phyloP scores from a whole-genome alignment of 2,113 vertebrate species.

The Crotalus tigris region DNA sequence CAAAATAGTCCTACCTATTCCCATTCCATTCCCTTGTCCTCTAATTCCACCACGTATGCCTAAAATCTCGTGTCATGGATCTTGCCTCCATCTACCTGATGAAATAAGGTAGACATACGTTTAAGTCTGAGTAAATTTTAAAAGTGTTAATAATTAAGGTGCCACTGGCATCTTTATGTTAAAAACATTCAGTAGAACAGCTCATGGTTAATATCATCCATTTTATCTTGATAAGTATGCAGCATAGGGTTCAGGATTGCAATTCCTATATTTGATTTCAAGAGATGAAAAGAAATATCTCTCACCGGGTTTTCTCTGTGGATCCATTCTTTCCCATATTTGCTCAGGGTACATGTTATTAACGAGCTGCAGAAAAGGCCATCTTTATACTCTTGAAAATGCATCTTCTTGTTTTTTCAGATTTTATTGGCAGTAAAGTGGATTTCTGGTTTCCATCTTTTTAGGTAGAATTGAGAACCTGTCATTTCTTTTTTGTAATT shows the following conservation, averaged over 20 bases:
- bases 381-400: background rate
- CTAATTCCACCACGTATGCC: background rate
- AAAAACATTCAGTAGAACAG: background rate
- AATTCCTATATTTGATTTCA: background rate
- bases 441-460: background rate
- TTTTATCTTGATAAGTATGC: background rate
- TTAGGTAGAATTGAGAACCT: background rate
- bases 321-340: background rate
- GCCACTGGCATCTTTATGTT: background rate
- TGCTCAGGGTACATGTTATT: background rate
- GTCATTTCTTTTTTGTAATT: constrained; percentile 13
- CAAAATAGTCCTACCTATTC: background rate
- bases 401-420: background rate
- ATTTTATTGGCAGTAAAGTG: background rate
- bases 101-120: background rate
- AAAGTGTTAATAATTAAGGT: background rate
- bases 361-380: background rate
- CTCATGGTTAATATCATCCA: background rate
- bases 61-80: background rate
- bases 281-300: background rate
- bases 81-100: background rate
- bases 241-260: rapidly evolving
- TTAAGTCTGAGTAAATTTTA: background rate
- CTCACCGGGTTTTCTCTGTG: background rate
- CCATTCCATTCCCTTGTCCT: background rate